These are phyloP conservation scores for Lottia scabra DNA, from an alignment of 2,888 invertebrate genomes.

Conservation along the genomic window DNA sequence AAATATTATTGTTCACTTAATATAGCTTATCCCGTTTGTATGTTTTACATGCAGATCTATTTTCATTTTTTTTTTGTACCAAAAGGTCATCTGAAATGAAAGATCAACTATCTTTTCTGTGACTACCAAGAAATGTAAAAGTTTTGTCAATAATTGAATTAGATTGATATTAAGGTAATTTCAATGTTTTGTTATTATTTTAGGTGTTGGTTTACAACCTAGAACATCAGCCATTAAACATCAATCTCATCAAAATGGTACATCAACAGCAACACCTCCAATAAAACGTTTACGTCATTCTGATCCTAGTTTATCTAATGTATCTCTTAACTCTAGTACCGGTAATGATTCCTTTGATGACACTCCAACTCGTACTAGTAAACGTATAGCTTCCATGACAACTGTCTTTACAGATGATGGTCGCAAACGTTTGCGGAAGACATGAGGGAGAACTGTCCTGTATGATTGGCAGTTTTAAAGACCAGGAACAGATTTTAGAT, in stretches of 20 bases:
- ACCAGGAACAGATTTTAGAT: too few relatives aligned
- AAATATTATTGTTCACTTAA: conserved; percentile 13
- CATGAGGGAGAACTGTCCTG: conserved; percentile 11
- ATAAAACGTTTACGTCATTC: conserved; percentile 28
- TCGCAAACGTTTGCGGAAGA: conserved; percentile 44
- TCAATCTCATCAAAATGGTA: neutral
- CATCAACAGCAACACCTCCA: conserved; percentile 21
- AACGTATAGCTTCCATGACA: conserved; percentile 53
- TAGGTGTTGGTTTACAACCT: conserved; percentile 34
- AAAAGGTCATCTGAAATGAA: too few relatives aligned
- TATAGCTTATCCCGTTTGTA: too few relatives aligned
- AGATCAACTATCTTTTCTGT: too few relatives aligned
- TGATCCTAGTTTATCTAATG: conserved; percentile 5
- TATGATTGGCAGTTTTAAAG: too few relatives aligned
- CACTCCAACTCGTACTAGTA: conserved; percentile 53
- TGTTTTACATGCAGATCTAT: too few relatives aligned
- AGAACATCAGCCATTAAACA: conserved; percentile 11
- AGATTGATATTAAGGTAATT: too few relatives aligned
- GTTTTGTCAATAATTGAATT: too few relatives aligned
- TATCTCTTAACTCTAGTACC: conserved; percentile 24
- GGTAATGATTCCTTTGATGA: conserved; percentile 13
- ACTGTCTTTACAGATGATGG: conserved; percentile 46
- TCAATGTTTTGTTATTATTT: neutral
- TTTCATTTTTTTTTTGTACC: too few relatives aligned
- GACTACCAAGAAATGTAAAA: too few relatives aligned